These are phyloP conservation scores for Globodera ellingtonae DNA, from an alignment of 1,140 invertebrate genomes.

Conservation along the genomic window DNA sequence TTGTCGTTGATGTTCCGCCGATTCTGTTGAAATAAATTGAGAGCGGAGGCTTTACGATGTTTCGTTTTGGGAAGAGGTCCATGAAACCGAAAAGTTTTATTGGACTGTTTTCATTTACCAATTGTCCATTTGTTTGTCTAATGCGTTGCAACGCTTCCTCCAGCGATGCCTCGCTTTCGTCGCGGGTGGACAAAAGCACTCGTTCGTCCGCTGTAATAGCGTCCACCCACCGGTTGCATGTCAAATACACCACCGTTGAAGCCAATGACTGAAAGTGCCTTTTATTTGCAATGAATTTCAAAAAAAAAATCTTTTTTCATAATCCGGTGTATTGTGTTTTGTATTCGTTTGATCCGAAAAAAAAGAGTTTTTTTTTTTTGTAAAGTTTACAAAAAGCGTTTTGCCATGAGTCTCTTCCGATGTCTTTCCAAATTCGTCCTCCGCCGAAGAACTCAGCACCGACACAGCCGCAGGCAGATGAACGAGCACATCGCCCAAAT, in stretches of 20 bases:
- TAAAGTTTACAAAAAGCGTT: too few species aligned
- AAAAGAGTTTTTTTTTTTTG: too few species aligned
- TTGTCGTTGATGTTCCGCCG: conserved; percentile 18
- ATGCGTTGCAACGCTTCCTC: neutral
- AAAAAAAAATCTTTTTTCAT: too few species aligned
- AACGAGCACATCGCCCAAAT: neutral
- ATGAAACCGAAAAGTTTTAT: too few species aligned
- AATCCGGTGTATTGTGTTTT: too few species aligned
- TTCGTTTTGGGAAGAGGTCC: too few species aligned
- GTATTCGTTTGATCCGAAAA: too few species aligned
- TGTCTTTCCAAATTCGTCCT: neutral
- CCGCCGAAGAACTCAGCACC: neutral
- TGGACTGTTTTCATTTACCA: neutral
- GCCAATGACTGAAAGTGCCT: neutral
- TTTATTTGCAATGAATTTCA: too few species aligned
- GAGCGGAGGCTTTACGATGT: too few species aligned
- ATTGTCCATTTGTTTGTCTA: neutral
- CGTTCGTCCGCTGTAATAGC: neutral
- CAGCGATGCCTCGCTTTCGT: neutral
- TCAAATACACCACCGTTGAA: neutral
- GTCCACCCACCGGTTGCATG: neutral
- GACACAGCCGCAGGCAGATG: neutral
- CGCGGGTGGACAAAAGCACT: neutral
- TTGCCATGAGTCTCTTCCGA: neutral
- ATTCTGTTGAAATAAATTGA: conserved; percentile 6